Base-by-base conservation (phyloP, 2,888 invertebrate species). In the Dryobotodes eremita region DNA sequence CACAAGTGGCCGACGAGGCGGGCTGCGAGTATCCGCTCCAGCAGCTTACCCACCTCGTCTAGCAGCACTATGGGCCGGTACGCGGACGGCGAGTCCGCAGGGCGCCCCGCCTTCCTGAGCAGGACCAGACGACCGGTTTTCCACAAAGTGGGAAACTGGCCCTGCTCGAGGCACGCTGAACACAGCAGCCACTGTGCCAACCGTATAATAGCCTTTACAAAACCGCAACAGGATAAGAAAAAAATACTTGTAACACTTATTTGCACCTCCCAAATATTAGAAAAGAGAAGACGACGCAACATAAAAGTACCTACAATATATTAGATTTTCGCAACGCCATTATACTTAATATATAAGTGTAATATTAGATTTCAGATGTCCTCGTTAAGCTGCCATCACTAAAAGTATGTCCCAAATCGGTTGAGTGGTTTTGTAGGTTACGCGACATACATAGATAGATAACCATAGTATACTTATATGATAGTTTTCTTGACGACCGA, bases 401-500 rank as follows among this genome's bases (percentile, higher is more conserved):
- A 66, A 82, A 82, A 84, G 79, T 74, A 61, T 79, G 75, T 73
- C 53, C 79, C 70, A 77, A 84, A 87, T 79, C 82, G 72, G 68
- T 79, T 84, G 75, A 87, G 84, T 84, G 87, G 82, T 76, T 87
- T 72, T 77, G 64, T 86, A 75, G 78, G 84, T 80, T 76, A 81
- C 36, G 15, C 17, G 23, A 74, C 61, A 69, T 13, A 77, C 20
- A 61, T 31, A 75, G 17, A 26, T 66, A 59, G 15, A 20, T 23
- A 62, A 68, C 20, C 69, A 48, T 7, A 17, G 50, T 42, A 42
- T 50, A 42, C 8, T 7, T n/a, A 11, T 17, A 48, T 48, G 6
- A n/a, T 53, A 59, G 57, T 65, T 77, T 53, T 65, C 26, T 68
- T 75, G 59, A 48, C 36, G 53, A 48, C 50, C 17, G n/a, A 20